Evolutionary conservation across 1,140 invertebrate species (phyloP).

Genomic region (Octopus bimaculoides): DNA sequence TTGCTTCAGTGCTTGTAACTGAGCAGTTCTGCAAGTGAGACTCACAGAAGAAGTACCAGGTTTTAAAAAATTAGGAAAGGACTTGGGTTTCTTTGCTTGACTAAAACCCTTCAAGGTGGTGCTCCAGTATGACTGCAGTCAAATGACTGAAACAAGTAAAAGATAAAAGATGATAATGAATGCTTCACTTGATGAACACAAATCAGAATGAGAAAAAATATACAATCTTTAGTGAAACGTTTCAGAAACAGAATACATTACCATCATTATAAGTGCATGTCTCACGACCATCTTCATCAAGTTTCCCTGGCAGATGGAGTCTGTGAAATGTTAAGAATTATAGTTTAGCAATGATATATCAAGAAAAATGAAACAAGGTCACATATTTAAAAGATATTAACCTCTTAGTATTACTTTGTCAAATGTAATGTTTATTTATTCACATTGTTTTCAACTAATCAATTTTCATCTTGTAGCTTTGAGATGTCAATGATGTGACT

Average conservation of each 20-base stretch:
- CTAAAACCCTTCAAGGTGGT: neutral
- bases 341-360: neutral
- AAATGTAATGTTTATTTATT: neutral
- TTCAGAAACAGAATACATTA: neutral
- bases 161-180: neutral
- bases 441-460: no score
- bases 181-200: neutral
- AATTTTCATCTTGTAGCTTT: neutral
- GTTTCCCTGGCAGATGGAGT: neutral
- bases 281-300: neutral
- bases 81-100: neutral
- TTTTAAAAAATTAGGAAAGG: neutral
- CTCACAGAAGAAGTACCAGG: no score
- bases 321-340: neutral
- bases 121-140: neutral
- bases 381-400: neutral
- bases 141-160: neutral
- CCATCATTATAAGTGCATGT: neutral
- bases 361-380: neutral
- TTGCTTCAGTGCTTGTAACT: no score
- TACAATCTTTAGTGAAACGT: no score
- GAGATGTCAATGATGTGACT: no score
- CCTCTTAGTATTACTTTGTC: neutral
- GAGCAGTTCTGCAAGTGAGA: no score
- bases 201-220: neutral